phyloP scores from a whole-genome alignment of 2,797 vertebrate species.

The Arctocebus calabarensis region DNA sequence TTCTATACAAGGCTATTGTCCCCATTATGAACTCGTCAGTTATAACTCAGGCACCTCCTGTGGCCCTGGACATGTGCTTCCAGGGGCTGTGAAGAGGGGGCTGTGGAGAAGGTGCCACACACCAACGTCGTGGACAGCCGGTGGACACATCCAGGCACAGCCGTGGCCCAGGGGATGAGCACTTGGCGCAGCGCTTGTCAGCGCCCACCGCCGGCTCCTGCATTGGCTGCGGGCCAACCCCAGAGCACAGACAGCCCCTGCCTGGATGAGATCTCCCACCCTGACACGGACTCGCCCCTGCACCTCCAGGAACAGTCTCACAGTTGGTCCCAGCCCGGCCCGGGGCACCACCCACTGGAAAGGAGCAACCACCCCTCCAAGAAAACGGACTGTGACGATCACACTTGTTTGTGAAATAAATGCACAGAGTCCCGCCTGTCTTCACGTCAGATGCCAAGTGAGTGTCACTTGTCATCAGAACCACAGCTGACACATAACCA shows the following conservation, averaged over 20 bases:
- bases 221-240: fast-evolving
- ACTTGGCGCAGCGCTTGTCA: not conserved
- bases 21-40: fast-evolving
- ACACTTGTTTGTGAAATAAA: fast-evolving
- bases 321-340: constrained; percentile 51
- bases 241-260: not conserved
- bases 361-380: not conserved
- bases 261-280: fast-evolving
- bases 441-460: fast-evolving
- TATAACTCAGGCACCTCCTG: fast-evolving
- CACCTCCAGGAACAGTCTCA: not conserved
- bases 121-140: no score
- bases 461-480: fast-evolving
- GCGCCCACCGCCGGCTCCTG: fast-evolving
- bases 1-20: not conserved
- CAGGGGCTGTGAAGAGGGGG: not conserved
- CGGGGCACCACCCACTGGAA: not conserved
- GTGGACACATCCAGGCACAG: fast-evolving
- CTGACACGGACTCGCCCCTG: not conserved
- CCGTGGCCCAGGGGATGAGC: fast-evolving
- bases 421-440: not conserved
- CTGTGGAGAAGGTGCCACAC: fast-evolving
- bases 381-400: not conserved
- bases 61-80: not conserved
- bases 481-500: fast-evolving